Evolutionary conservation across 2,113 vertebrate genomes (phyloP).

Genomic region (Cercocebus atys): DNA sequence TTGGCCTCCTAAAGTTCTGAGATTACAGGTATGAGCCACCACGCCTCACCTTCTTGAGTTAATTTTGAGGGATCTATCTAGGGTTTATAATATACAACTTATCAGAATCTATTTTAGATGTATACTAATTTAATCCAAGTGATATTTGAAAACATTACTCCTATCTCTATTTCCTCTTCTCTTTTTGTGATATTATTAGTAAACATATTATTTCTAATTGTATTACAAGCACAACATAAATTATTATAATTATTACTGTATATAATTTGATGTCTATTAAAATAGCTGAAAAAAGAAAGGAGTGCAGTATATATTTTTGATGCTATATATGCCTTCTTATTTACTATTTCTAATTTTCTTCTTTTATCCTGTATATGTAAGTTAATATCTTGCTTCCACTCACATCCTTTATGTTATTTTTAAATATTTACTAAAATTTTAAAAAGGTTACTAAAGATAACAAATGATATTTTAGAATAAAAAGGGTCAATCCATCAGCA

Average conservation of each 20-base stretch:
- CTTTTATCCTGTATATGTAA: neutral
- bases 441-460: neutral
- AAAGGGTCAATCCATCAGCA: neutral
- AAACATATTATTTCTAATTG: neutral
- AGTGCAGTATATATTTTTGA: neutral
- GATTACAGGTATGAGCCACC: too few species aligned
- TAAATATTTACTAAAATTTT: neutral
- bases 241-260: neutral
- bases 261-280: neutral
- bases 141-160: neutral
- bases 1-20: too few species aligned
- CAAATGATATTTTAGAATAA: neutral
- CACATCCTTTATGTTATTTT: neutral
- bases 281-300: neutral
- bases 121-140: neutral
- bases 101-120: too few species aligned
- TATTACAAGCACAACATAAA: neutral
- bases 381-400: neutral
- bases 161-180: neutral
- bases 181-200: neutral
- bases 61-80: neutral
- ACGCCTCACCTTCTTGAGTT: too few species aligned
- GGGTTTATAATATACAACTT: neutral
- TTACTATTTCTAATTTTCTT: neutral
- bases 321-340: neutral